These are phyloP conservation scores for Pollenia labialis DNA, from an alignment of 2,888 invertebrate genomes.

Conservation along the genomic window DNA sequence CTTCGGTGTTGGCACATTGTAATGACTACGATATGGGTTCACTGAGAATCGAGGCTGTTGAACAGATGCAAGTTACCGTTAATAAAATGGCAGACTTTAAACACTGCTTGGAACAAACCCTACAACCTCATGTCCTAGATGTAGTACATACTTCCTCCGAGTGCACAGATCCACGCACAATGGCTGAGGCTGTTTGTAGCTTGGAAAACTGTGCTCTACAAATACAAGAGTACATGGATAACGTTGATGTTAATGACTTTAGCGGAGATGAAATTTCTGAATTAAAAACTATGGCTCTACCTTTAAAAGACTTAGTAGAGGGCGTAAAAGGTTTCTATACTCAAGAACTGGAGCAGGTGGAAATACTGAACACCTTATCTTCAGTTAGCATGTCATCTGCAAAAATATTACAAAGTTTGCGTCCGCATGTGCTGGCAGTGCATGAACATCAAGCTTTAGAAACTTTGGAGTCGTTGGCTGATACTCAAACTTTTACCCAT, in stretches of 20 bases:
- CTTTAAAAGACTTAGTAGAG: slow-evolving; percentile 80
- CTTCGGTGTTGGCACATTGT: slow-evolving; percentile 79
- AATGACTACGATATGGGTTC: slow-evolving; percentile 77
- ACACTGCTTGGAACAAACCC: slow-evolving; percentile 82
- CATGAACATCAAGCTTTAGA: slow-evolving; percentile 77
- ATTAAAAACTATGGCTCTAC: slow-evolving; percentile 77
- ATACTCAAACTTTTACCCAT: slow-evolving; percentile 74
- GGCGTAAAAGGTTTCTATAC: slow-evolving; percentile 76
- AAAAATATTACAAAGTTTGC: slow-evolving; percentile 75
- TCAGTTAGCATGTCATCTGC: slow-evolving; percentile 68
- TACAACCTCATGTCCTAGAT: slow-evolving; percentile 79
- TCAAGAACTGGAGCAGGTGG: slow-evolving; percentile 76
- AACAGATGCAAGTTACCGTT: slow-evolving; percentile 79
- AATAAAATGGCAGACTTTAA: slow-evolving; percentile 83
- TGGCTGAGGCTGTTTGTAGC: slow-evolving; percentile 81
- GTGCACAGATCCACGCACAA: slow-evolving; percentile 78
- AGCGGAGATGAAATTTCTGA: slow-evolving; percentile 76
- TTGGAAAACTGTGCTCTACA: slow-evolving; percentile 80
- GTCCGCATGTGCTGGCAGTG: slow-evolving; percentile 76
- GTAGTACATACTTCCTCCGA: slow-evolving; percentile 78
- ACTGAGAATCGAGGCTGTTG: slow-evolving; percentile 74
- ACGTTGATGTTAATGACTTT: slow-evolving; percentile 76
- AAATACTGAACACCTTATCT: slow-evolving; percentile 73
- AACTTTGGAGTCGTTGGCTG: slow-evolving; percentile 76
- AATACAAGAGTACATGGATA: slow-evolving; percentile 78